Conservation (phyloP, 2,888 invertebrate genomes). For the Acrobasis suavella region DNA sequence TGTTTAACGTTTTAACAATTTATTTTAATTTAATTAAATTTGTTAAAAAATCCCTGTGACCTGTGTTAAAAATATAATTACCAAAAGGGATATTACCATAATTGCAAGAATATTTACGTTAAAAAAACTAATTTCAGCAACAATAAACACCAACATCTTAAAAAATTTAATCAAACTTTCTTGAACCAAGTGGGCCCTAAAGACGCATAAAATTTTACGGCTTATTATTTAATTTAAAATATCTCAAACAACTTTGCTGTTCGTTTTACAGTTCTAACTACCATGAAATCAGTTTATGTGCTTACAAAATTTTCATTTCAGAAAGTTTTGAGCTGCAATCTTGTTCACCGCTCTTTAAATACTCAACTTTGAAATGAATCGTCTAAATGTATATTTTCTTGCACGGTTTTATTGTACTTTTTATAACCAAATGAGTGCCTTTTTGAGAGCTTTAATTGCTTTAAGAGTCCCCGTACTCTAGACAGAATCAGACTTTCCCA, state of each 20-base stretch:
- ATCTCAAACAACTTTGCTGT: not conserved
- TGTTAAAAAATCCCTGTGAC: too few relatives aligned
- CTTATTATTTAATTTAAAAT: not conserved
- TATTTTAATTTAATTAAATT: too few relatives aligned
- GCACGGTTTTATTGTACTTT: not conserved
- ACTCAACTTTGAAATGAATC: not conserved
- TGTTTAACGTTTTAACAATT: too few relatives aligned
- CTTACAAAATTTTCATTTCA: not conserved
- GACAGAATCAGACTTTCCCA: too few relatives aligned
- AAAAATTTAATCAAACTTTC: not conserved
- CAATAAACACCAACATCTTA: not conserved
- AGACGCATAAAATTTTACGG: not conserved
- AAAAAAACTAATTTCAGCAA: not conserved
- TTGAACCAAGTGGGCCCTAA: not conserved
- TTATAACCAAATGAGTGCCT: not conserved
- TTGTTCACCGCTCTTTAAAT: not conserved
- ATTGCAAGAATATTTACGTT: too few relatives aligned
- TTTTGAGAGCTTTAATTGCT: not conserved
- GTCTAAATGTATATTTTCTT: not conserved
- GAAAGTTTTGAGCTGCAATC: not conserved
- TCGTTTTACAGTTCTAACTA: not conserved
- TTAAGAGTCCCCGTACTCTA: too few relatives aligned
- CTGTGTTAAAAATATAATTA: too few relatives aligned
- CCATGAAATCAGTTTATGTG: not conserved
- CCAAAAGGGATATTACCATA: too few relatives aligned